A percentile compares a stretch with the other conserved stretches of the same genome.
phyloP scores from a whole-genome alignment of 1,140 invertebrate species.

The Agraylea sexmaculata region DNA sequence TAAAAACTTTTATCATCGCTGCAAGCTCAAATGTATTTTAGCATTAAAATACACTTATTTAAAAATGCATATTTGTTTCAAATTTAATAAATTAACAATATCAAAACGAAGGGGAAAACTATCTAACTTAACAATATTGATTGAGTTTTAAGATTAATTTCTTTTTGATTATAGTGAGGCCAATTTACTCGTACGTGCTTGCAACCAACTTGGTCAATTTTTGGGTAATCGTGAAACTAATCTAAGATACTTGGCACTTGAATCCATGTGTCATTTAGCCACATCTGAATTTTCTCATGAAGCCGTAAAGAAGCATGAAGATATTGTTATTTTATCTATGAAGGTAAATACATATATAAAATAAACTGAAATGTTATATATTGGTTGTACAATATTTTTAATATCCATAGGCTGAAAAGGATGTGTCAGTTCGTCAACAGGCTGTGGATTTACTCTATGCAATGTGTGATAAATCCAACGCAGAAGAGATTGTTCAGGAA shows the following conservation, averaged over 20 bases:
- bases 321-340: slow-evolving; percentile 97
- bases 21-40: no score
- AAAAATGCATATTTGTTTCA: no score
- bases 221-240: slow-evolving; percentile 98
- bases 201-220: slow-evolving; percentile 98
- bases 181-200: slow-evolving; percentile 91
- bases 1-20: no score
- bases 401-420: slow-evolving; percentile 76
- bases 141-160: slow-evolving; percentile 11
- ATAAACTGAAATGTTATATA: slow-evolving; percentile 2
- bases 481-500: slow-evolving; percentile 98
- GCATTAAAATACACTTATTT: no score
- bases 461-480: slow-evolving; percentile 99
- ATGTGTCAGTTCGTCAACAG: slow-evolving; percentile 96
- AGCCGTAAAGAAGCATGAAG: slow-evolving; percentile 99
- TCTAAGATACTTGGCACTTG: slow-evolving; percentile 92
- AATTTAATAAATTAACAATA: no score
- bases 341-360: slow-evolving; percentile 48
- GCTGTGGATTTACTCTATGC: slow-evolving; percentile 99
- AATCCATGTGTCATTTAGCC: slow-evolving; percentile 98
- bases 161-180: slow-evolving; percentile 61
- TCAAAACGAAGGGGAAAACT: no score
- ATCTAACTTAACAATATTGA: no score
- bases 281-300: slow-evolving; percentile 99
- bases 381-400: slow-evolving; percentile 1